Evolutionary conservation across 2,888 invertebrate genomes (phyloP).

Genomic region (Synergus itoensis): DNA sequence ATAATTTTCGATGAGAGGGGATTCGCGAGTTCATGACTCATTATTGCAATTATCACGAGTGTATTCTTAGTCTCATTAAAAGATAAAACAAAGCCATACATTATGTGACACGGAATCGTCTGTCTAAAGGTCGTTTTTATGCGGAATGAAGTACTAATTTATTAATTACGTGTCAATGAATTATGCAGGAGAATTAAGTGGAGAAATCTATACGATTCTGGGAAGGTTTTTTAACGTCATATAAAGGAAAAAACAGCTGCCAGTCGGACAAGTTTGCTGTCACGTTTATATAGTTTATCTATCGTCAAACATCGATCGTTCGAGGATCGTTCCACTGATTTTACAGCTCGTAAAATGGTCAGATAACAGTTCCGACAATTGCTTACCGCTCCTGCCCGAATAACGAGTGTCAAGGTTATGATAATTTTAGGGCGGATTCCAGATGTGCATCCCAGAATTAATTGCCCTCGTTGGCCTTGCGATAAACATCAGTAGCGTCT

Average conservation of each 20-base stretch:
- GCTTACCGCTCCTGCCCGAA: neutral
- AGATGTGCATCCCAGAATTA: neutral
- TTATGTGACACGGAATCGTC: neutral
- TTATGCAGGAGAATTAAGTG: constrained; percentile 2
- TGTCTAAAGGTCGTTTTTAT: neutral
- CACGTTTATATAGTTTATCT: neutral
- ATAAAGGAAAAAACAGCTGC: neutral
- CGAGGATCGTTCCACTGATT: neutral
- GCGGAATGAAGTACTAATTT: neutral
- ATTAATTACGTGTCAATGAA: constrained; percentile 1
- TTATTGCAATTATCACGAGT: too few relatives aligned
- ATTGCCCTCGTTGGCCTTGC: neutral
- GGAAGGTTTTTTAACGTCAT: neutral
- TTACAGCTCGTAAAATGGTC: neutral
- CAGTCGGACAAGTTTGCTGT: neutral
- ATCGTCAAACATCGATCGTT: neutral
- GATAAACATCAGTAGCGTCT: neutral
- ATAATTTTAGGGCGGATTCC: neutral
- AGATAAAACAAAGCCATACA: neutral
- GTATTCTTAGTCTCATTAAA: neutral
- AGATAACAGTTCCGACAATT: neutral
- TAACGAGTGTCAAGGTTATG: constrained; percentile 7
- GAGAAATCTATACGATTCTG: neutral
- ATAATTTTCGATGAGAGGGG: too few relatives aligned
- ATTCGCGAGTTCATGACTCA: too few relatives aligned